Evolutionary conservation across 2,113 vertebrate genomes (phyloP).

Genomic region (Alexandromys fortis): DNA sequence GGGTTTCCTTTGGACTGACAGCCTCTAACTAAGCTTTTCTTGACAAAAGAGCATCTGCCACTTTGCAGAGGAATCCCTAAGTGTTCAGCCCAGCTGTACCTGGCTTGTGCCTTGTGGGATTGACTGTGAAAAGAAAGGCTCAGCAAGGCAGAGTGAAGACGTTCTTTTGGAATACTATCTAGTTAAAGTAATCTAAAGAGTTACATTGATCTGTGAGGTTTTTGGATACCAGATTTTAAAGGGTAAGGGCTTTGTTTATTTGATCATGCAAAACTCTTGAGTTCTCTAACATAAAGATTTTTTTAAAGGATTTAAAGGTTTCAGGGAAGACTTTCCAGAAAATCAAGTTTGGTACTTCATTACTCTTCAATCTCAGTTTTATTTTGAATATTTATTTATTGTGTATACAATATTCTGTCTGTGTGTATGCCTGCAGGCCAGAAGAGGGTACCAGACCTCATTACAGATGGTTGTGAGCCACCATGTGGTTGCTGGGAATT

Average conservation of each 20-base stretch:
- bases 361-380: background rate
- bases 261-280: background rate
- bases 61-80: background rate
- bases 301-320: background rate
- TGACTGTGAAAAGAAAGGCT: background rate
- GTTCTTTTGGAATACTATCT: background rate
- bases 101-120: background rate
- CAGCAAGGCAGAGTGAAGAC: background rate
- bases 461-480: too few relatives aligned
- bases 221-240: slow-evolving; percentile 3
- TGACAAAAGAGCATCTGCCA: background rate
- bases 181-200: background rate
- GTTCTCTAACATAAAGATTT: background rate
- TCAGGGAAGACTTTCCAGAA: background rate
- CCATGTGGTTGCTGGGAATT: too few relatives aligned
- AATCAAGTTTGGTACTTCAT: background rate
- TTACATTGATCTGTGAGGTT: background rate
- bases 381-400: slow-evolving; percentile 58
- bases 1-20: background rate
- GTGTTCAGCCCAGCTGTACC: background rate
- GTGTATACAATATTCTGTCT: too few relatives aligned
- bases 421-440: too few relatives aligned
- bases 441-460: too few relatives aligned
- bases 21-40: slow-evolving; percentile 15
- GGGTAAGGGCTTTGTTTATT: background rate